Evolutionary conservation across 2,888 invertebrate species (phyloP).

Genomic region (Perdita meconis): DNA sequence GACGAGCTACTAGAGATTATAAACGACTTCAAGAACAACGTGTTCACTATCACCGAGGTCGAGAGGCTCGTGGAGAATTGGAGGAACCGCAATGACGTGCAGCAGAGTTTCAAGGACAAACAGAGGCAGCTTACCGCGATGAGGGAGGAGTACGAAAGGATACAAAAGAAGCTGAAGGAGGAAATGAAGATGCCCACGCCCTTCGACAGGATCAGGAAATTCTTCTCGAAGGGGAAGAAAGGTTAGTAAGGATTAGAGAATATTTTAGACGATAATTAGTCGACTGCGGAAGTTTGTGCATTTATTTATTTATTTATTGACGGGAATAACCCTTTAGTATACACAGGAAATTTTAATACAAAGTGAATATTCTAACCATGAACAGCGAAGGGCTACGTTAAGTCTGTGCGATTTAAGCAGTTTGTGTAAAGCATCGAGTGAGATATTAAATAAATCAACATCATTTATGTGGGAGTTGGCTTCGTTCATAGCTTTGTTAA

Average conservation of each 20-base stretch:
- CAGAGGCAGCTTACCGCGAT: slow-evolving; percentile 92
- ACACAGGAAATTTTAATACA: too few relatives aligned
- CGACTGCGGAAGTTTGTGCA: too few relatives aligned
- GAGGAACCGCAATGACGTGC: slow-evolving; percentile 94
- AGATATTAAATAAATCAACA: too few relatives aligned
- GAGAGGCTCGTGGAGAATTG: slow-evolving; percentile 94
- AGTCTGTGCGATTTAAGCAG: too few relatives aligned
- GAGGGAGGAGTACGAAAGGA: slow-evolving; percentile 92
- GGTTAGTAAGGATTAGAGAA: slow-evolving; percentile 60
- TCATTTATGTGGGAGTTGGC: too few relatives aligned
- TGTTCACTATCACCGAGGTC: slow-evolving; percentile 93
- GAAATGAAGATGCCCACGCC: slow-evolving; percentile 91
- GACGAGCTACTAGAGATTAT: slow-evolving; percentile 94
- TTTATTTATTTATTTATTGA: too few relatives aligned
- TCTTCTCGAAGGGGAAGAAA: slow-evolving; percentile 89
- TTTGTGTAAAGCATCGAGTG: too few relatives aligned
- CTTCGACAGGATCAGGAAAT: slow-evolving; percentile 91
- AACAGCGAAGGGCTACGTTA: too few relatives aligned
- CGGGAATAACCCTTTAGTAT: too few relatives aligned
- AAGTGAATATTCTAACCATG: too few relatives aligned
- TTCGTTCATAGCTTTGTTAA: too few relatives aligned
- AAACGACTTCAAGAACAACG: slow-evolving; percentile 95
- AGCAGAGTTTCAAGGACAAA: slow-evolving; percentile 93
- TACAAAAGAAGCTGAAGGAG: slow-evolving; percentile 91
- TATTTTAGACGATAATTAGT: too few relatives aligned